Base-by-base conservation (phyloP, 2,797 vertebrate species). In the Dipus sagitta region DNA sequence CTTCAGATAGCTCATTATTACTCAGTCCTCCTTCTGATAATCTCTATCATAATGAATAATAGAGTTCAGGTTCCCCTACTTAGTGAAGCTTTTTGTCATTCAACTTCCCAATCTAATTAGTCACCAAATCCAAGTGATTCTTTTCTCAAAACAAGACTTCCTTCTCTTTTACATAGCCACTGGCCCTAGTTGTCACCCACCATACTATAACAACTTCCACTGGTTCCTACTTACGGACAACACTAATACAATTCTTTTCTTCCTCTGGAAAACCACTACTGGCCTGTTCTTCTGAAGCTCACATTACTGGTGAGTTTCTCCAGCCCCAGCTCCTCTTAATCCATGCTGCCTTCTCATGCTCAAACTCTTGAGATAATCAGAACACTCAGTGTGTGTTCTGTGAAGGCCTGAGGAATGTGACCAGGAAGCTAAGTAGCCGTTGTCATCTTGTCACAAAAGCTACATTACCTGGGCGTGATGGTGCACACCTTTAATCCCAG, bases 251-350 rank as follows among this genome's bases (percentile, higher is more conserved):
- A 78, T 86, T 38, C 71, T 91, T 83, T 65, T 83, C 32, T 86
- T 94, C n/a, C 32, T 86, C 34, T 90, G 67, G 70, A 90, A 80
- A 80, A 92, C 7, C 14, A 47, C 78, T 88, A 26, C 62, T 88
- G 42, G 15, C 15, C 54, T 75, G 24, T 23, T 72, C 67, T 62
- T 80, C 77, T 67, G 23, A 20, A 20, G 72, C n/a, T 94, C 70
- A 81, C 10, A 83, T 32, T 62, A 52, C 23, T 62, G 10, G 26
- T 65, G 6, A 11, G 6, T 23, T 58, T 60, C 12, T 94, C 54
- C 1, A 76, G 13, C 23, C 67, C 42, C 70, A 47, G 32, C 30
- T 3, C 24, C 30, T 93, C 15, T 32, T 88, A 72, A 42, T 86
- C 28, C 15, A 34, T 32, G 28, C 30, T 91, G 42, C 72, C 26